Base-by-base conservation (phyloP, 2,888 invertebrate genomes). In the Andricus quercusramuli region DNA sequence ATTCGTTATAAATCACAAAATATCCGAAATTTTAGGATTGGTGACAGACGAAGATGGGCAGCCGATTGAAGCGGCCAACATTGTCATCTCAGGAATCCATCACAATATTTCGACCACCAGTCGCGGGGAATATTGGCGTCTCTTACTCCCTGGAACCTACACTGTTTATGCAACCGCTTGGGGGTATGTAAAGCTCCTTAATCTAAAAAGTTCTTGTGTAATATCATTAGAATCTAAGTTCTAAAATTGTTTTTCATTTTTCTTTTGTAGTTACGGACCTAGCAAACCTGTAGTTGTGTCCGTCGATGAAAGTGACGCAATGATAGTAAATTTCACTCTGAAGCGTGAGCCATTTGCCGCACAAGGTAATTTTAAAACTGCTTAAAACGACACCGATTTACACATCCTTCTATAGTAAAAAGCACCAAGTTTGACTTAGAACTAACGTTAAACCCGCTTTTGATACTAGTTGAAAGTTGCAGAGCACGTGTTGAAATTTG, bases 91-190 rank as follows among this genome's bases (percentile, higher is more conserved):
- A 65, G 97, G 97, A 0, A 96, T 98, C 80, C 93, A 95, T 76
- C 98, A 99, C 91, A 95, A 96, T 78, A 94, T 99, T 17, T 95
- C 95, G 1, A 96, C 97, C 0, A 97, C 97, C 0, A 94, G 94
- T 65, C 94, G 95, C 29, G 99, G 99, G 8, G 98, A 99, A 92
- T 99, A 96, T 93, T 99, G 99, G 99, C 94, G 99, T 82, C 93
- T 99, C 76, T 94, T 99, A 44, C 93, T 97, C 25, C 99, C 99
- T 0, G 99, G 99, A 82, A 94, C 94, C 6, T 99, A 99, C 92
- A 94, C 94, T 44, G 93, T 99, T 84, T 95, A 94, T 83, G 97
- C 96, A 0, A 88, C 93, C 59, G 97, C 97, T 77, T 94, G 94
- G 90, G 97, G 97, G 97, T 97, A 93, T 93, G 93, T 84, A 79